Evolutionary conservation across 2,113 vertebrate species (phyloP).

Genomic region (Grammomys dolichurus): DNA sequence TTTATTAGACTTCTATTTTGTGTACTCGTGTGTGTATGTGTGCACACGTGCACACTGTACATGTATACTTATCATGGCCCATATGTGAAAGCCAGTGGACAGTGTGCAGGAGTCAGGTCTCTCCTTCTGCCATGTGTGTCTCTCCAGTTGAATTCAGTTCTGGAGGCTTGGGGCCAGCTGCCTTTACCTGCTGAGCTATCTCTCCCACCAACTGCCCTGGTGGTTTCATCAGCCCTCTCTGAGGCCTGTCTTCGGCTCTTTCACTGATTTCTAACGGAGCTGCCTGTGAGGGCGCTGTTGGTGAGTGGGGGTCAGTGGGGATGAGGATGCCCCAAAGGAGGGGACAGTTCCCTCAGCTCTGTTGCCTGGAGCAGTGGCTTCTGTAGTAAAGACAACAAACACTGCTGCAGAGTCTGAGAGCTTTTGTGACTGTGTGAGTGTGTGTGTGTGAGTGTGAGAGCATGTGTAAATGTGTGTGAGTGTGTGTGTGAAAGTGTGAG

Average conservation of each 20-base stretch:
- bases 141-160: background rate
- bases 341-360: background rate
- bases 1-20: background rate
- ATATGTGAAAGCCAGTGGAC: background rate
- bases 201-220: background rate
- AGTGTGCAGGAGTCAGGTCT: background rate
- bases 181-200: background rate
- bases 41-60: background rate
- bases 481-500: background rate
- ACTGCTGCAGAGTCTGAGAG: background rate
- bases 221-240: rapidly evolving
- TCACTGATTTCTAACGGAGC: background rate
- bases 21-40: background rate
- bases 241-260: background rate
- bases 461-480: background rate
- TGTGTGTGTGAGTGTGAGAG: too few relatives aligned
- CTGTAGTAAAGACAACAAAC: background rate
- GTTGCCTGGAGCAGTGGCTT: background rate
- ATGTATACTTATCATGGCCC: background rate
- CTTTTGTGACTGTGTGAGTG: too few relatives aligned
- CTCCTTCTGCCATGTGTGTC: background rate
- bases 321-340: background rate
- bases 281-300: too few relatives aligned
- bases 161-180: background rate
- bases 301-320: background rate